Evolutionary conservation across 2,888 invertebrate genomes (phyloP).

Genomic region (Athalia rosae): DNA sequence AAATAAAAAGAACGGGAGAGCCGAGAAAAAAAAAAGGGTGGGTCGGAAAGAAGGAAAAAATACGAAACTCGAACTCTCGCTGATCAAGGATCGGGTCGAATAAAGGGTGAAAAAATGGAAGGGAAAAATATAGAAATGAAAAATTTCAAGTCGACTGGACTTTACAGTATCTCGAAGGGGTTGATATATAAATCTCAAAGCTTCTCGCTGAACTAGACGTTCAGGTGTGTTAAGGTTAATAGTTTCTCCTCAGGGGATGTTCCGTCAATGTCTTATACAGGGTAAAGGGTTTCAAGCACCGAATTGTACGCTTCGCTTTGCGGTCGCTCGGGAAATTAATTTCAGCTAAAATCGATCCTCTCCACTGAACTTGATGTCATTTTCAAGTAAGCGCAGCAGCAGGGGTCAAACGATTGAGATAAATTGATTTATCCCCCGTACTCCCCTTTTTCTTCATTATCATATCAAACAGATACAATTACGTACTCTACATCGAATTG

Average conservation of each 20-base stretch:
- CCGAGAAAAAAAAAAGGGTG: not conserved
- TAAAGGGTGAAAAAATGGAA: too few relatives aligned
- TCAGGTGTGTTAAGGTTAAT: conserved; percentile 6
- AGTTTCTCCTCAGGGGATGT: not conserved
- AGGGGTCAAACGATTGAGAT: too few relatives aligned
- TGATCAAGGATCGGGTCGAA: too few relatives aligned
- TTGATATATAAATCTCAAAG: conserved; percentile 12
- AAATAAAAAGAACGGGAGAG: not conserved
- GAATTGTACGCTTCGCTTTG: not conserved
- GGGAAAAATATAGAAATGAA: not conserved
- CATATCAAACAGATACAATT: too few relatives aligned
- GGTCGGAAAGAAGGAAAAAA: not conserved
- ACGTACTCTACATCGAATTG: too few relatives aligned
- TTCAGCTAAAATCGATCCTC: not conserved
- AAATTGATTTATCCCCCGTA: too few relatives aligned
- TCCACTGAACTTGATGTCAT: too few relatives aligned
- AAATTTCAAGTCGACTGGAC: not conserved
- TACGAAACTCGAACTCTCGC: not conserved
- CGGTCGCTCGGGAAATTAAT: conserved; percentile 9
- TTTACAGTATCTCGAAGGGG: not conserved
- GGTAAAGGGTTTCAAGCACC: not conserved
- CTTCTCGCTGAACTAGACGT: not conserved
- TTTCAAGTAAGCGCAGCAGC: too few relatives aligned
- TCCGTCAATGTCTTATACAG: conserved; percentile 7
- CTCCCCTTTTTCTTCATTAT: too few relatives aligned